Conservation (phyloP, 2,113 vertebrate genomes). For the Recurvirostra avosetta region DNA sequence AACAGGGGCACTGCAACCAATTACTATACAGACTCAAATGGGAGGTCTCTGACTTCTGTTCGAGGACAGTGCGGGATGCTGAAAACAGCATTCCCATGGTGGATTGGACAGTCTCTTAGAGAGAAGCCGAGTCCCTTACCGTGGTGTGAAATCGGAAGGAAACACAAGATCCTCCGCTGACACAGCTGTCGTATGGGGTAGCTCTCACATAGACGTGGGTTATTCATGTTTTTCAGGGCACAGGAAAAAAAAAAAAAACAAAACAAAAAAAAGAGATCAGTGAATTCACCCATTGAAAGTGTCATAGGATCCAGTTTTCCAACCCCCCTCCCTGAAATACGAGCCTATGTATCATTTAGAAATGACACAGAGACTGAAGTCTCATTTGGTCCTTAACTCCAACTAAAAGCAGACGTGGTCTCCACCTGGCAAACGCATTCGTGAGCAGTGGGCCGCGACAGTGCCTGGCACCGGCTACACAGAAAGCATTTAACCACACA, state of each 20-base stretch:
- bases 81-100: neutral
- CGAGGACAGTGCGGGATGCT: neutral
- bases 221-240: neutral
- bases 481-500: conserved; percentile 30
- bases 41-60: neutral
- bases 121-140: neutral
- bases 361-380: neutral
- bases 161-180: neutral
- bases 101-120: neutral
- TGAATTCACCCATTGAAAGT: neutral
- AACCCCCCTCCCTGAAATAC: neutral
- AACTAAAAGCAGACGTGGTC: neutral
- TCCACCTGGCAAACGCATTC: conserved; percentile 43
- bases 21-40: neutral
- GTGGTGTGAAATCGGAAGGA: neutral
- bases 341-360: neutral
- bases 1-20: neutral
- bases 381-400: conserved; percentile 18
- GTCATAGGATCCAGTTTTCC: neutral
- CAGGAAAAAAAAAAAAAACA: neutral
- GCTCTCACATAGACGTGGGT: neutral
- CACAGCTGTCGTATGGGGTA: neutral
- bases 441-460: neutral
- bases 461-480: conserved; percentile 22
- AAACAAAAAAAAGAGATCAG: neutral